A percentile compares a stretch with the other conserved stretches of the same genome.
phyloP scores from a whole-genome alignment of 2,797 vertebrate genomes.

The Dromococcyx pavoninus region DNA sequence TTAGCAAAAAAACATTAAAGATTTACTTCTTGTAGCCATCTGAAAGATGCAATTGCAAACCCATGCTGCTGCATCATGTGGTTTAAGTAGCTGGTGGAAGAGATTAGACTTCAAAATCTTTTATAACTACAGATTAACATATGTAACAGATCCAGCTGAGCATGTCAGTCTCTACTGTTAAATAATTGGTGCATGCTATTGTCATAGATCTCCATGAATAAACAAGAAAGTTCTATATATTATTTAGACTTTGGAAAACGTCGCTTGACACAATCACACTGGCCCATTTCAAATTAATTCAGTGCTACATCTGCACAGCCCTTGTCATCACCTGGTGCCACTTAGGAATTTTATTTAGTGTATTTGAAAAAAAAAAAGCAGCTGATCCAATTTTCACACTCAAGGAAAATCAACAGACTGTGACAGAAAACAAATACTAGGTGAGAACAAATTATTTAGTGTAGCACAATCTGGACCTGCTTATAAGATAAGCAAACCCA shows the following conservation, averaged over 20 bases:
- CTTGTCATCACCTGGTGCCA: not conserved
- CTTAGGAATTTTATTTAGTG: not conserved
- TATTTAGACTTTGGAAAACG: not conserved
- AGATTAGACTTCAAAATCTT: not conserved
- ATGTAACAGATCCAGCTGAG: not conserved
- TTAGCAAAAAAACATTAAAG: not conserved
- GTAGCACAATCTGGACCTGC: not conserved
- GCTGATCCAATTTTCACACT: not conserved
- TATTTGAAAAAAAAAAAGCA: not conserved
- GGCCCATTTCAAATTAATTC: not conserved
- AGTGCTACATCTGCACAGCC: not conserved
- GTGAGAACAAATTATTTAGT: not conserved
- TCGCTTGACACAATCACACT: not conserved
- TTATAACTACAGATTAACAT: not conserved
- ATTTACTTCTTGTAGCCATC: not conserved
- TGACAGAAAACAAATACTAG: not conserved
- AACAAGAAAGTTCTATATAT: not conserved
- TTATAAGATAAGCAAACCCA: not conserved
- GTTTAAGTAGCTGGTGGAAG: not conserved
- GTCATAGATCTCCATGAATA: not conserved
- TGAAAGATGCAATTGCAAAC: not conserved
- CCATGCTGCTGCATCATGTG: not conserved
- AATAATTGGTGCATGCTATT: not conserved
- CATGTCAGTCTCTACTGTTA: not conserved
- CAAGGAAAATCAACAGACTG: not conserved